A percentile compares a stretch with the other conserved stretches of the same genome.
These are phyloP conservation scores for Odontamblyopus lacepedii DNA, from an alignment of 2,797 vertebrate species.

Conservation along the genomic window DNA sequence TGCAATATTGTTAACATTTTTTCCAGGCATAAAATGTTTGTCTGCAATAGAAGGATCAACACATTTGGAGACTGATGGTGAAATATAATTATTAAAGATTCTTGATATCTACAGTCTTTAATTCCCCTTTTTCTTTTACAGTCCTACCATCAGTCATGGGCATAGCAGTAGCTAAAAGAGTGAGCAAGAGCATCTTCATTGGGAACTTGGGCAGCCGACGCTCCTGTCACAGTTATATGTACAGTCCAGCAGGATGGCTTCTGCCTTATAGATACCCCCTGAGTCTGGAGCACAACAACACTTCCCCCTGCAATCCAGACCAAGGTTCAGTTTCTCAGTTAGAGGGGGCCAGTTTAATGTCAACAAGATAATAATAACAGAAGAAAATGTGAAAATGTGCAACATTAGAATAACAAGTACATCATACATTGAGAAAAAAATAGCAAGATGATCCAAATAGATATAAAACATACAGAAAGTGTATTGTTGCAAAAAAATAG, in stretches of 20 bases:
- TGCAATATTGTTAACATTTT: background rate
- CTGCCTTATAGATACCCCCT: conserved; percentile 78
- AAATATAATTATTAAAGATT: conserved; percentile 4
- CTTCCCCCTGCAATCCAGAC: conserved; percentile 77
- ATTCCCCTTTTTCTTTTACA: conserved; percentile 45
- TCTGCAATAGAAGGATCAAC: conserved; percentile 55
- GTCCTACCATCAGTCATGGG: conserved; percentile 76
- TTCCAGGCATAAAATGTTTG: conserved; percentile 68
- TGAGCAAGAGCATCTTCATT: conserved; percentile 76
- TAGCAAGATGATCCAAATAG: too few species aligned
- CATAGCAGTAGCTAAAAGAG: conserved; percentile 81
- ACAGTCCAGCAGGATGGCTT: conserved; percentile 90
- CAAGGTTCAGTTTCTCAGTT: conserved; percentile 69
- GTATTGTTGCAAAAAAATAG: too few species aligned
- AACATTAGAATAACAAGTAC: background rate
- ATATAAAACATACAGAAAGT: too few species aligned
- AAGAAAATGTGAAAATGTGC: background rate
- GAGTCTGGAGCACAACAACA: conserved; percentile 69
- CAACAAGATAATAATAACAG: background rate
- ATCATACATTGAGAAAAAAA: background rate
- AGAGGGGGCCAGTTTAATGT: background rate
- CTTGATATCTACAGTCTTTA: background rate
- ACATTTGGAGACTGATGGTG: conserved; percentile 72
- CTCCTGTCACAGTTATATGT: conserved; percentile 86
- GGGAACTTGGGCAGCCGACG: conserved; percentile 79